Base-by-base conservation (phyloP, 2,797 vertebrate species). In the Chelmon rostratus region DNA sequence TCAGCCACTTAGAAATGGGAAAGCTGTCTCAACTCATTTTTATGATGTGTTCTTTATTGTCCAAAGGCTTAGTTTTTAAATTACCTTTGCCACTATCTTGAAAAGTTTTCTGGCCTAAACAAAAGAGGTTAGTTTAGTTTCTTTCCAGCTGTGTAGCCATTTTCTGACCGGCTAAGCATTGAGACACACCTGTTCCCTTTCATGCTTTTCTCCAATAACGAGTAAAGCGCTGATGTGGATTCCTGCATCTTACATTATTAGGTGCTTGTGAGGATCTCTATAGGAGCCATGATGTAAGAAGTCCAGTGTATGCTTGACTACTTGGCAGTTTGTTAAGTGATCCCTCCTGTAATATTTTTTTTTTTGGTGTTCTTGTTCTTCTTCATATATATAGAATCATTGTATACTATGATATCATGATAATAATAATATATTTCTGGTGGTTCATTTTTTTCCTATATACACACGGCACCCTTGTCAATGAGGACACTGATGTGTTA, bases 31-130 rank as follows among this genome's bases (percentile, higher is more conserved):
- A 80, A 92, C 85, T 94, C 89, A 88, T 94, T 93, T 95, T 93
- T 93, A 93, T 94, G 91, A 94, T 90, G 90, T 93, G 91, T 92
- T 94, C 90, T 94, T 94, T 93, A 93, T 93, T 93, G 90, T 95
- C 89, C 88, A 71, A 79, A 85, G 89, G 80, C 90, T 88, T 89
- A 69, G 78, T 88, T 87, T 88, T 88, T 57, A 87, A 91, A 93
- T 93, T 88, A 90, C 86, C 85, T 84, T 87, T 87, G 81, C 67
- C 81, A 76, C 86, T 85, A 78, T 88, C 82, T 82, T 73, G 70
- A 84, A 92, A 91, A 88, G 85, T 89, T 91, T 91, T 86, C 69
- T 63, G 50, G 73, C 76, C 59, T 84, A 86, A 84, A 90, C 79
- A 87, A 88, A 84, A 91, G 59, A 83, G 75, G 88, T 86, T 85